A percentile compares a stretch with the other conserved stretches of the same genome.
Conservation (phyloP, 1,140 invertebrate species). For the Halyomorpha halys region DNA sequence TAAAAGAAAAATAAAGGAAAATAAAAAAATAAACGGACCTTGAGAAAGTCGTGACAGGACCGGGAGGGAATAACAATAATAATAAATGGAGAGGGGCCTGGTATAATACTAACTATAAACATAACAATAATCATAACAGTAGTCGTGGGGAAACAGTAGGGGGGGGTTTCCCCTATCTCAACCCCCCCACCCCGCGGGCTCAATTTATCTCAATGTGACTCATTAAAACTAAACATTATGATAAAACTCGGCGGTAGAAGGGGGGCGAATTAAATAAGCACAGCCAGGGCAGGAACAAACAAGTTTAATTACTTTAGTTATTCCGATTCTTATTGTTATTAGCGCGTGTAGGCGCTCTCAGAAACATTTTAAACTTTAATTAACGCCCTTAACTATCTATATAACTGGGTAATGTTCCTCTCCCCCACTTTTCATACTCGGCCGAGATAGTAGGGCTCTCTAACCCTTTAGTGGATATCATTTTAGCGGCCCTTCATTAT, state of each 20-base stretch:
- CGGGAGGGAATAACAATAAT: constrained; percentile 28
- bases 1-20: neutral
- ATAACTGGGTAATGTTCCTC: constrained; percentile 1
- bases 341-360: neutral
- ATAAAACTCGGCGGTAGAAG: constrained; percentile 18
- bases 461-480: no score
- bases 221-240: constrained; percentile 27
- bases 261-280: constrained; percentile 17
- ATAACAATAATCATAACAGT: constrained; percentile 30
- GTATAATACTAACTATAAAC: constrained; percentile 29
- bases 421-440: constrained; percentile 5
- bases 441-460: no score
- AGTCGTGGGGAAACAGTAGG: constrained; percentile 17
- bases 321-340: constrained; percentile 16
- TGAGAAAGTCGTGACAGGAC: constrained; percentile 12
- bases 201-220: constrained; percentile 24
- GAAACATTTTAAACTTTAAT: constrained; percentile 24
- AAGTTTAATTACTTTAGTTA: constrained; percentile 24
- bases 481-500: no score
- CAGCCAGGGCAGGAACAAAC: constrained; percentile 10
- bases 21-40: constrained; percentile 1
- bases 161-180: neutral
- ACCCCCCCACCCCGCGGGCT: neutral
- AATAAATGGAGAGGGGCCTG: constrained; percentile 23
- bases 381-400: constrained; percentile 22